Evolutionary conservation across 2,113 vertebrate genomes (phyloP).

Genomic region (Elaphurus davidianus): DNA sequence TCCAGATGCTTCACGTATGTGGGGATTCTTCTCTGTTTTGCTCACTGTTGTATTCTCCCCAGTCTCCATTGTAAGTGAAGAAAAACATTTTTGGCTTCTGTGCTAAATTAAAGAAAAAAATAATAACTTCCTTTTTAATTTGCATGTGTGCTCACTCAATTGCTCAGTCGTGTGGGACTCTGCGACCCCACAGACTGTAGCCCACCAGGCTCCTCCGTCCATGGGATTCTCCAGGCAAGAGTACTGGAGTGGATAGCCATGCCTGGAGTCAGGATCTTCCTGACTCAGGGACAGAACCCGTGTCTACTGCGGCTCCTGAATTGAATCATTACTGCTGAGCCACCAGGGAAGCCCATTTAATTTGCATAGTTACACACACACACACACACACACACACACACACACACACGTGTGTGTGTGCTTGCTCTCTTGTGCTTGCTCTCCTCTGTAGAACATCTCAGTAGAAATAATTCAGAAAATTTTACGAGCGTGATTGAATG

Average conservation of each 20-base stretch:
- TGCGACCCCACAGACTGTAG: background rate
- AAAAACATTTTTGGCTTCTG: background rate
- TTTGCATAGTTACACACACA: background rate
- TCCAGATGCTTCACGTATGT: background rate
- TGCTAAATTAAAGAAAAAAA: background rate
- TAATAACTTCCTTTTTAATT: background rate
- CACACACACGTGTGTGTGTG: too few species aligned
- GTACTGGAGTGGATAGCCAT: background rate
- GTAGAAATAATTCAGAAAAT: background rate
- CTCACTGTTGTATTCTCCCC: background rate
- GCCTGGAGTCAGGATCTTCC: background rate
- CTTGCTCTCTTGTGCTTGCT: background rate
- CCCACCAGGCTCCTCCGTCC: background rate
- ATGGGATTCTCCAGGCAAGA: background rate
- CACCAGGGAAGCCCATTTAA: background rate
- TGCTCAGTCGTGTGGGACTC: background rate
- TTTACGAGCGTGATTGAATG: background rate
- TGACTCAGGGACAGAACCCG: background rate
- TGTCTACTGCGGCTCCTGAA: background rate
- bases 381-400: background rate
- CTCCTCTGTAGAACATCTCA: background rate
- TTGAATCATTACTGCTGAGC: background rate
- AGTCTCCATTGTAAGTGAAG: background rate
- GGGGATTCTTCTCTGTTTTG: background rate
- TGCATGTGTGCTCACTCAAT: background rate